Conservation (phyloP, 2,888 invertebrate genomes). For the Zhengitettix transpicula region DNA sequence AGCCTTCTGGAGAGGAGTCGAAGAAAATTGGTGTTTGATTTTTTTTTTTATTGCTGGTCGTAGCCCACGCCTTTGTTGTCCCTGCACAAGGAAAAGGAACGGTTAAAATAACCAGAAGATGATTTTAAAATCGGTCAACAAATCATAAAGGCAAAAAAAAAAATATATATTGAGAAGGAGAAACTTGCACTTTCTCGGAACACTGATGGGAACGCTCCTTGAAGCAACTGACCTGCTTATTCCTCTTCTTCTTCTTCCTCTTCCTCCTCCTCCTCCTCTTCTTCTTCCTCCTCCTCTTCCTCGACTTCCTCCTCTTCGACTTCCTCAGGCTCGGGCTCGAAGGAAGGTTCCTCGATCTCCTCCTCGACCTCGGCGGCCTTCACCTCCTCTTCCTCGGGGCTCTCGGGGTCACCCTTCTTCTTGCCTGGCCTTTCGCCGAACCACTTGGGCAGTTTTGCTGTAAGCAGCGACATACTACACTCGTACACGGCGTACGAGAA, state of each 20-base stretch:
- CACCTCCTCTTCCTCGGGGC: conserved; percentile 82
- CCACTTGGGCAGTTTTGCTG: conserved; percentile 89
- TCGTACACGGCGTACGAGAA: no score
- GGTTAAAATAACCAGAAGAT: no score
- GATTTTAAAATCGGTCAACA: no score
- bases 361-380: conserved; percentile 61
- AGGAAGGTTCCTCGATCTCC: conserved; percentile 45
- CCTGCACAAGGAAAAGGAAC: no score
- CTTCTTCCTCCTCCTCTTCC: conserved; percentile 50
- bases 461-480: conserved; percentile 3
- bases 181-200: no score
- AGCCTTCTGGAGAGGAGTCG: no score
- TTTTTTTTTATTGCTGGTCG: no score
- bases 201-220: no score
- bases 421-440: conserved; percentile 90
- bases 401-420: conserved; percentile 73
- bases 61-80: no score
- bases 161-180: no score
- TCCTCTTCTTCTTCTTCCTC: conserved; percentile 28
- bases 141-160: no score
- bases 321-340: conserved; percentile 54
- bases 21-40: no score
- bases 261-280: conserved; percentile 55
- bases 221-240: not conserved
- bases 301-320: conserved; percentile 41